Conservation (phyloP, 2,888 invertebrate genomes). For the Blastobasis adustella region DNA sequence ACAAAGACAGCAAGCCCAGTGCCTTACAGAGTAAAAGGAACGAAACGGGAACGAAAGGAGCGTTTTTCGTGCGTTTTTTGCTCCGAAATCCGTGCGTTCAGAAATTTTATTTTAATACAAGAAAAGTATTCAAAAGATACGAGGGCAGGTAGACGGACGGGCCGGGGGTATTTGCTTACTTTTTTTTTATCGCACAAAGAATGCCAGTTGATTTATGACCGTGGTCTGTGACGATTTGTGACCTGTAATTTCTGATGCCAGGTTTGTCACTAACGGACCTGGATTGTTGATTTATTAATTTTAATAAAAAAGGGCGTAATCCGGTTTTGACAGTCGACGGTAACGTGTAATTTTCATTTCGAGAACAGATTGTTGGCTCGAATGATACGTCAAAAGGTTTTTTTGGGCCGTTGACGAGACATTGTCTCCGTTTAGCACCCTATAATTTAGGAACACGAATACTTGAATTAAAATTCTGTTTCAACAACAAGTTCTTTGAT, state of each 20-base stretch:
- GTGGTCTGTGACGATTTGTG: constrained; percentile 70
- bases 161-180: constrained; percentile 66
- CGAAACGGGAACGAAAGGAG: constrained; percentile 40
- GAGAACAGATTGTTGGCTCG: constrained; percentile 22
- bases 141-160: constrained; percentile 62
- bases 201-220: constrained; percentile 66
- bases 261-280: constrained; percentile 63
- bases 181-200: constrained; percentile 63
- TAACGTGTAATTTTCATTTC: constrained; percentile 47
- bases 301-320: constrained; percentile 42
- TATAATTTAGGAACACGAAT: no score
- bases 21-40: constrained; percentile 22
- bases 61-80: constrained; percentile 71
- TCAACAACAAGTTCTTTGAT: no score
- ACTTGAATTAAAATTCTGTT: no score
- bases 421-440: background rate
- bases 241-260: constrained; percentile 69
- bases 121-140: constrained; percentile 70
- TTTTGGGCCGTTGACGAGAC: constrained; percentile 5
- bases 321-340: constrained; percentile 52
- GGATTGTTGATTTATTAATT: constrained; percentile 66
- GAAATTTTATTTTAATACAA: constrained; percentile 72
- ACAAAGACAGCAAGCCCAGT: constrained; percentile 26
- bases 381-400: constrained; percentile 18
- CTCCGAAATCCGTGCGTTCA: constrained; percentile 62